Conservation (phyloP, 2,797 vertebrate species). For the Glossophaga mutica region DNA sequence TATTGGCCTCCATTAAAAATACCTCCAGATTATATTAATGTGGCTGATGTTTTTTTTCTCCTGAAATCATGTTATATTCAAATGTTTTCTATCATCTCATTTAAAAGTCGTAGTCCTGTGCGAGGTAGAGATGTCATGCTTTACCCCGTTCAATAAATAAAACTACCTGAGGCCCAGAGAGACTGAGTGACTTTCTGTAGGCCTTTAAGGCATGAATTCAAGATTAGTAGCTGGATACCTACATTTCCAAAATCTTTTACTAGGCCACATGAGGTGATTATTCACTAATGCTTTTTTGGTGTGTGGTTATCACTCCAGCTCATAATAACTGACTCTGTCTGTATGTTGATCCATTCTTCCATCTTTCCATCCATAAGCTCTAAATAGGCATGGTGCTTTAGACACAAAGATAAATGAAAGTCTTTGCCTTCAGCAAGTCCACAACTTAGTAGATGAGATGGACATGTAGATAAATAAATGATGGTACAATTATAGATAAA, state of each 20-base stretch:
- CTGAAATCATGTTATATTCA: background rate
- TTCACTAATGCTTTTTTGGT: background rate
- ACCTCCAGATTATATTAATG: constrained; percentile 20
- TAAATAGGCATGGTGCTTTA: background rate
- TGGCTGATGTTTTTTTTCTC: background rate
- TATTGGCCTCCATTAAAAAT: constrained; percentile 46
- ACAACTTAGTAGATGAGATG: background rate
- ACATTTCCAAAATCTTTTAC: constrained; percentile 11
- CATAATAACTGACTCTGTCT: constrained; percentile 15
- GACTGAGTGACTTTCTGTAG: background rate
- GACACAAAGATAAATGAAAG: background rate
- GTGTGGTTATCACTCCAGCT: background rate
- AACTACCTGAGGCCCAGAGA: constrained; percentile 16
- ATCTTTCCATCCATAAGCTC: background rate
- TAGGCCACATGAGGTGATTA: background rate
- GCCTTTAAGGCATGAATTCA: background rate
- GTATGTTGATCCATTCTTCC: background rate
- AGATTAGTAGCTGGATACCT: background rate
- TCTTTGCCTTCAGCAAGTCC: constrained; percentile 11
- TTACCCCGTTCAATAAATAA: constrained; percentile 31
- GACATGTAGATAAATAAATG: background rate
- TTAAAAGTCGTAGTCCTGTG: constrained; percentile 3
- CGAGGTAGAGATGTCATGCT: constrained; percentile 6
- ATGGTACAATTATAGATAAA: background rate
- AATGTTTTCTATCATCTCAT: constrained; percentile 30